Evolutionary conservation across 2,113 vertebrate genomes (phyloP).

Genomic region (Sylvilagus bachmani): DNA sequence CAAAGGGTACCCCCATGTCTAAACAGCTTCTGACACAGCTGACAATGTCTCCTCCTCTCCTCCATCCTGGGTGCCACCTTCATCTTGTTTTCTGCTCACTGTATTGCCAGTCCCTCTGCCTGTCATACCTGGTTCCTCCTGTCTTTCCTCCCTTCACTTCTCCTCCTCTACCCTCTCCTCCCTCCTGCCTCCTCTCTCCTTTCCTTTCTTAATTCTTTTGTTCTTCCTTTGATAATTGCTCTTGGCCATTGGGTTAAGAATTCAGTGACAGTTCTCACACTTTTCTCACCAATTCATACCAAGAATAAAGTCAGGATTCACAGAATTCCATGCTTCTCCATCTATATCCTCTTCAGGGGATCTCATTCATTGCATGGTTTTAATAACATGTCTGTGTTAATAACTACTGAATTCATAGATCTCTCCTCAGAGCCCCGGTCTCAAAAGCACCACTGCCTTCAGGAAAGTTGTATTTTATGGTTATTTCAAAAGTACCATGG

Average conservation of each 20-base stretch:
- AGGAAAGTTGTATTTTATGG: neutral
- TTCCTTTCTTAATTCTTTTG: neutral
- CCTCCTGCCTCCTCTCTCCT: neutral
- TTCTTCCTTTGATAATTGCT: neutral
- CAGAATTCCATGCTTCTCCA: neutral
- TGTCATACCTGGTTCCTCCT: neutral
- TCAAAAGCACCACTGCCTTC: neutral
- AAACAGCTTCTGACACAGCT: neutral
- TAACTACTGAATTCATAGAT: neutral
- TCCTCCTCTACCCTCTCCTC: too few relatives aligned
- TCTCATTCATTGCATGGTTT: neutral
- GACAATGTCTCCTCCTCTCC: neutral
- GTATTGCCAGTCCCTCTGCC: neutral
- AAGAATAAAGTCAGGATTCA: slow-evolving; percentile 47
- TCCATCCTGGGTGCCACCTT: neutral
- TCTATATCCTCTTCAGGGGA: neutral
- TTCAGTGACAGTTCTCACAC: neutral
- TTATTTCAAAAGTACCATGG: neutral
- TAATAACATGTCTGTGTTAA: neutral
- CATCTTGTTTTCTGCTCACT: neutral
- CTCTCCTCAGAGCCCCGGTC: neutral
- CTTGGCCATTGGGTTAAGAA: neutral
- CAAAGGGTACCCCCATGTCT: neutral
- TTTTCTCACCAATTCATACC: slow-evolving; percentile 36
- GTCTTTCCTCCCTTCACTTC: neutral